Percentiles rank a stretch among this genome's conserved stretches.
Conservation (phyloP, 1,140 invertebrate species). For the Calosoma granatense region DNA sequence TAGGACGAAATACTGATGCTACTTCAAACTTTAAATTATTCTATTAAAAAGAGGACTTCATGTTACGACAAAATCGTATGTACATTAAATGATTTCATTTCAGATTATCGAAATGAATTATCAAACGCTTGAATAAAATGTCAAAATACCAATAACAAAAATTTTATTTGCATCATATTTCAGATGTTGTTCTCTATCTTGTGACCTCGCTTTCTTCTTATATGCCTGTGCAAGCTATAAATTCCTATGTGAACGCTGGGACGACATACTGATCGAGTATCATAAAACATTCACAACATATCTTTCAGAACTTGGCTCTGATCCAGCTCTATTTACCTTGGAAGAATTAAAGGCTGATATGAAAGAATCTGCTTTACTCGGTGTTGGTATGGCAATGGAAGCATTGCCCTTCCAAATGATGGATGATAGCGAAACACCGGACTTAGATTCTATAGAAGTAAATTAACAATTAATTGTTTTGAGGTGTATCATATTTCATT, state of each 20-base stretch:
- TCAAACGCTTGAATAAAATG: too few species aligned
- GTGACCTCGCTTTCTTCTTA: conserved; percentile 51
- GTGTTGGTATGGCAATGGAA: conserved; percentile 50
- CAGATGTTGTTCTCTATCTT: conserved; percentile 42
- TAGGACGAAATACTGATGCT: too few species aligned
- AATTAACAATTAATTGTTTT: conserved; percentile 20
- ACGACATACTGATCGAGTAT: conserved; percentile 45
- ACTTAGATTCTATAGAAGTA: conserved; percentile 46
- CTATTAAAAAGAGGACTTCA: too few species aligned
- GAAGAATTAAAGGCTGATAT: conserved; percentile 40
- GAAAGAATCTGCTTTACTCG: conserved; percentile 49
- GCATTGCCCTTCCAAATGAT: conserved; percentile 48
- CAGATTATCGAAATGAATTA: too few species aligned
- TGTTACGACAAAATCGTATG: too few species aligned
- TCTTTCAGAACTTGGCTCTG: conserved; percentile 46
- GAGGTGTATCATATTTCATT: conserved; percentile 21
- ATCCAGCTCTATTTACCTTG: conserved; percentile 47
- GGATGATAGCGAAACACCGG: conserved; percentile 46
- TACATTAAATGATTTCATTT: too few species aligned
- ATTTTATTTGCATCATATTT: conserved; percentile 1
- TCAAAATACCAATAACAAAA: too few species aligned
- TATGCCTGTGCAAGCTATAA: conserved; percentile 50
- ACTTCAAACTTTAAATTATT: too few species aligned
- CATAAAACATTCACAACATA: conserved; percentile 41
- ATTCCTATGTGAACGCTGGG: conserved; percentile 44